phyloP scores from a whole-genome alignment of 2,797 vertebrate species.

The Sebastes steindachneri region DNA sequence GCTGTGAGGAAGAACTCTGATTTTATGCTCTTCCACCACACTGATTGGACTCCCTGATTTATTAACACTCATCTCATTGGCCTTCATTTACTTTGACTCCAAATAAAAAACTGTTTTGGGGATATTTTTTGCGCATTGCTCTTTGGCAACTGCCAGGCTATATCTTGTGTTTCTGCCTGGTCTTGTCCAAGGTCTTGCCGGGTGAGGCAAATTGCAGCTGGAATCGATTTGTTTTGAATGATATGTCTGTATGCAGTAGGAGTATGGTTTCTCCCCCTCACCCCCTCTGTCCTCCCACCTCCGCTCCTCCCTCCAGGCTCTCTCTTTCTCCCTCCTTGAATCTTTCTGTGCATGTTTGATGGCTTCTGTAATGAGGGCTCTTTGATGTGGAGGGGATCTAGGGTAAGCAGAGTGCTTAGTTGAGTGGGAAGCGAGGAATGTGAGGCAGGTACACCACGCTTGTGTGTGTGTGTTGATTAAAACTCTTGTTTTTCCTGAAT shows the following conservation, averaged over 20 bases:
- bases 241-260: constrained; percentile 23
- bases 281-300: not conserved
- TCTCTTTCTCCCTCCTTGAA: constrained; percentile 9
- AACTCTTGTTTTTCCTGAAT: constrained; percentile 31
- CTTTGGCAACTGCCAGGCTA: not conserved
- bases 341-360: constrained; percentile 47
- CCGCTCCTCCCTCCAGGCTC: not conserved
- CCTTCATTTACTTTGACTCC: not conserved
- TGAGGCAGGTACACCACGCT: constrained; percentile 34
- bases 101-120: not conserved
- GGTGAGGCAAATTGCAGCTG: constrained; percentile 27
- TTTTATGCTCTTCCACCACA: constrained; percentile 1
- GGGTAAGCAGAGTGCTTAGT: constrained; percentile 47
- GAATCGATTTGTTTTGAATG: constrained; percentile 44
- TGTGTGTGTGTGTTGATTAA: constrained; percentile 25
- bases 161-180: not conserved
- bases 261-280: constrained; percentile 7
- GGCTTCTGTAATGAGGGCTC: constrained; percentile 42
- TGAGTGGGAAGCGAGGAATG: constrained; percentile 40
- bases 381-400: constrained; percentile 64
- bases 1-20: not conserved
- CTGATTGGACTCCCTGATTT: not conserved
- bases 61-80: constrained; percentile 2
- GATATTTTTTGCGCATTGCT: constrained; percentile 5
- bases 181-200: constrained; percentile 18